phyloP scores from a whole-genome alignment of 1,140 invertebrate species.

The Steinernema khuongi region DNA sequence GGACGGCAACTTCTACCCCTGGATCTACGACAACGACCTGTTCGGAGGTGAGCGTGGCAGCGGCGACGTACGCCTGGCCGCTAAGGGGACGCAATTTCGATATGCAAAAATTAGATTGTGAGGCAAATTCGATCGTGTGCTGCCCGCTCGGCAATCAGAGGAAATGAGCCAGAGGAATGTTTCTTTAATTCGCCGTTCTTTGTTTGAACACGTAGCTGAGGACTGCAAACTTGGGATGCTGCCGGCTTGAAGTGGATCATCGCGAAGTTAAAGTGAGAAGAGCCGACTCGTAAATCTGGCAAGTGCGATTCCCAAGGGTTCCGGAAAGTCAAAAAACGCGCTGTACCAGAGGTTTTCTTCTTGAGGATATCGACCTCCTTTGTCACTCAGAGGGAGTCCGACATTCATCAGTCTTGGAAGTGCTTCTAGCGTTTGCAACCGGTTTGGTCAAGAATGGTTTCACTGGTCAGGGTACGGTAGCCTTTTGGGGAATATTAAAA shows the following conservation, averaged over 20 bases:
- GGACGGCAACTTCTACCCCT: conserved; percentile 23
- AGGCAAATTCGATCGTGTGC: not conserved
- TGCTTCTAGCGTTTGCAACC: no score
- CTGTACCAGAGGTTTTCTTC: no score
- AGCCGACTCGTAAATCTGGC: no score
- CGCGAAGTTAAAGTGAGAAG: no score
- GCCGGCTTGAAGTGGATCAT: not conserved
- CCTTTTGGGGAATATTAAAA: no score
- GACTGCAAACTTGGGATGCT: not conserved
- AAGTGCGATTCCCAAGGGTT: no score
- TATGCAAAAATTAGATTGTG: not conserved
- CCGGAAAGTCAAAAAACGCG: no score
- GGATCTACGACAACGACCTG: conserved; percentile 34
- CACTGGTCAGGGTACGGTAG: no score
- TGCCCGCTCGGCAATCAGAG: not conserved
- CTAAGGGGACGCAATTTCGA: conserved; percentile 10
- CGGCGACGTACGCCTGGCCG: not conserved
- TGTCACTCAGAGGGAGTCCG: no score
- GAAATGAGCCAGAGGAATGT: not conserved
- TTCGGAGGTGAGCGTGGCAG: conserved; percentile 25
- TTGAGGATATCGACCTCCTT: no score
- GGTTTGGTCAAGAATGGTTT: no score
- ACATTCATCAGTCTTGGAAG: no score
- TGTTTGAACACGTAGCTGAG: not conserved
- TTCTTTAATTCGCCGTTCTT: not conserved